Base-by-base conservation (phyloP, 2,888 invertebrate species). In the Coremacera marginata region DNA sequence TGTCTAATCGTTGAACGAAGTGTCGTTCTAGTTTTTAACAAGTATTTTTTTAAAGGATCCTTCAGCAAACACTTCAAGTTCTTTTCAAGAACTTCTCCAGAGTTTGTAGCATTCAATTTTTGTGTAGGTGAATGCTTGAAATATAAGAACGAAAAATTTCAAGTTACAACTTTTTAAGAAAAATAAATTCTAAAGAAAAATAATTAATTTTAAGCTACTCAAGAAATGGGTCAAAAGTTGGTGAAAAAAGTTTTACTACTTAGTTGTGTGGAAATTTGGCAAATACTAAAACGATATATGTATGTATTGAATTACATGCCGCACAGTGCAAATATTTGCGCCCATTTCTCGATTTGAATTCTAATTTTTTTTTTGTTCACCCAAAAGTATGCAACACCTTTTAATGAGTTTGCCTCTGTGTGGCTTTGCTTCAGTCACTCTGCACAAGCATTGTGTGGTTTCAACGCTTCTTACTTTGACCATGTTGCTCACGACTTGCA, bases 11-110 rank as follows among this genome's bases (percentile, higher is more conserved):
- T 70, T 19, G 19, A 34, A 31, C 55, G 44, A 67, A 67, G 67
- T 44, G 67, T 67, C 67, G 67, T 67, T 67, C 67, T 67, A 67
- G 37, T 67, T 67, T 67, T 14, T 63, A 63, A 63, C 63, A 63
- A 63, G 67, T 5, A 37, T 34, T 44, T 22, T 31, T 44, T 19
- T 67, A n/a, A 19, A 67, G 44, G 19, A 37, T 67, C 67, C 22
- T 67, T 67, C 11, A 22, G 9, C 37, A 34, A 22, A 8, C 57
- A 27, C 57, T 60, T 60, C 57, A 27, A 60, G 57, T 60, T 2
- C 19, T 60, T 19, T 22, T 22, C 25, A 60, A 27, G 9, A 27
- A 60, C 57, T 60, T 60, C 25, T 27, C 9, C 3, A 22, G 55
- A 55, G 55, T 55, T 22, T 55, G 19, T 9, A 22, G 22, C 14